phyloP scores from a whole-genome alignment of 2,113 vertebrate genomes.

The Cromileptes altivelis region DNA sequence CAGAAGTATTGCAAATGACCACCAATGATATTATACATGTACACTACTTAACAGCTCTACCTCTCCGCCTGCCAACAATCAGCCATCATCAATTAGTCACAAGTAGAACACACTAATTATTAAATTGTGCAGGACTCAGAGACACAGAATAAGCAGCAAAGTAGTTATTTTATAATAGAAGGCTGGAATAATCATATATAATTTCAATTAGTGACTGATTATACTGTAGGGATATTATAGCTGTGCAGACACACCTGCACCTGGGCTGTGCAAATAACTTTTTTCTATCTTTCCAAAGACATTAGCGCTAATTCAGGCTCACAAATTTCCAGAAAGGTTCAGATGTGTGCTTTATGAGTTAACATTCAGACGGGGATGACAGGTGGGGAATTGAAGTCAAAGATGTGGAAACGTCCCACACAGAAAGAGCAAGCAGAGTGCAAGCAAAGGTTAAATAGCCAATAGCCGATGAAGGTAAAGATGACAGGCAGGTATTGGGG shows the following conservation, averaged over 20 bases:
- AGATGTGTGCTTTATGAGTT: not conserved
- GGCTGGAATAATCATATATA: not conserved
- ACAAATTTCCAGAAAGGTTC: not conserved
- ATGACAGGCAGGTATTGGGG: not conserved
- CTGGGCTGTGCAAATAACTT: not conserved
- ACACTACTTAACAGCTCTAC: not conserved
- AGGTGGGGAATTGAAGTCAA: not conserved
- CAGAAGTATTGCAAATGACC: too few relatives aligned
- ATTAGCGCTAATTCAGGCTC: not conserved
- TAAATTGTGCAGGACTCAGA: not conserved
- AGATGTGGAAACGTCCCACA: not conserved
- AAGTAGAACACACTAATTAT: not conserved
- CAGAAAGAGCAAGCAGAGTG: not conserved
- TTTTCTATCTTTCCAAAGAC: not conserved
- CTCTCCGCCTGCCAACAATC: not conserved
- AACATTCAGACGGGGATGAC: too few relatives aligned
- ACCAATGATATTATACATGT: not conserved
- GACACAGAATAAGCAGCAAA: not conserved
- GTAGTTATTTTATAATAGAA: not conserved
- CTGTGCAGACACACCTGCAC: not conserved
- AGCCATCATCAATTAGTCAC: not conserved
- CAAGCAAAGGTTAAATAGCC: slow-evolving; percentile 1
- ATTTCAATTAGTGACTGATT: not conserved
- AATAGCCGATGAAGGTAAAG: not conserved
- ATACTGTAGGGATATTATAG: too few relatives aligned